A percentile compares a stretch with the other conserved stretches of the same genome.
phyloP scores from a whole-genome alignment of 2,113 vertebrate species.

The Bombycilla garrulus region DNA sequence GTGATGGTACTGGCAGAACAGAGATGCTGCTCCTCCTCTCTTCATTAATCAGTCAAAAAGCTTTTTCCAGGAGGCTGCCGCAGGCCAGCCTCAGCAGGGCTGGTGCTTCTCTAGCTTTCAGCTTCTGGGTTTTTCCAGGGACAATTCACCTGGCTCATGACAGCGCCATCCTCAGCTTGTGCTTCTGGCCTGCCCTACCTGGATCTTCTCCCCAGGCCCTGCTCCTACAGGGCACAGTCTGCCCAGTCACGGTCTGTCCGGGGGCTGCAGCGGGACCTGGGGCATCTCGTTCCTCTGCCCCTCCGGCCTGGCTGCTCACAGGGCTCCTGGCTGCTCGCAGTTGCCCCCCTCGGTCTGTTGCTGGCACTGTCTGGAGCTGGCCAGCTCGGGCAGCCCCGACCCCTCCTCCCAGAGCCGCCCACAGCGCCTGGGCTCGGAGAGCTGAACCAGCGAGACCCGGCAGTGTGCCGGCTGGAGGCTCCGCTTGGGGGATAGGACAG shows the following conservation, averaged over 20 bases:
- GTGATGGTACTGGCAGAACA: neutral
- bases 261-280: rapidly evolving
- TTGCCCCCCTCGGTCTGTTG: neutral
- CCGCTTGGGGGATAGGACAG: neutral
- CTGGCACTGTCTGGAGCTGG: too few relatives aligned
- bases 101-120: neutral
- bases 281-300: neutral
- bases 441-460: rapidly evolving
- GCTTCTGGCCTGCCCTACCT: rapidly evolving
- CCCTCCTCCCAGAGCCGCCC: neutral
- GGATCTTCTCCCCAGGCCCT: too few relatives aligned
- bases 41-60: neutral
- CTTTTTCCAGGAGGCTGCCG: neutral
- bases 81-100: neutral
- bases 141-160: rapidly evolving
- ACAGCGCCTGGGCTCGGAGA: rapidly evolving
- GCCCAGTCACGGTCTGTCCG: rapidly evolving
- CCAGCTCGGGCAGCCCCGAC: too few relatives aligned
- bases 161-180: rapidly evolving
- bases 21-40: neutral
- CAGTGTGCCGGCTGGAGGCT: too few relatives aligned
- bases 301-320: rapidly evolving
- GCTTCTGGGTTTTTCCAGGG: neutral
- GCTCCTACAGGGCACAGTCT: neutral
- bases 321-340: neutral